Conservation (phyloP, 2,797 vertebrate genomes). For the Trachurus trachurus region DNA sequence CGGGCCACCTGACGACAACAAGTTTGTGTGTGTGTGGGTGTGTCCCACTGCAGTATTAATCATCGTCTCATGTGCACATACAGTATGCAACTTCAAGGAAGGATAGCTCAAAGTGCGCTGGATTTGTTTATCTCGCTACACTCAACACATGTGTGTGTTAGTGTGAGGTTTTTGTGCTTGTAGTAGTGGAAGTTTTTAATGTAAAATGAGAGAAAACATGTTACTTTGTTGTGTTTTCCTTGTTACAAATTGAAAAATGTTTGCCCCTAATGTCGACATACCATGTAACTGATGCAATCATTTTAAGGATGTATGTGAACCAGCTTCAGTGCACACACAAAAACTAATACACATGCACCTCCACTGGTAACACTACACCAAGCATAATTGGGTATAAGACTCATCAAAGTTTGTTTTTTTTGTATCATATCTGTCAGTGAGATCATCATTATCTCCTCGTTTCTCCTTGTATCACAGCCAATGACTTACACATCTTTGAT, state of each 20-base stretch:
- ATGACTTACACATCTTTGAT: constrained; percentile 31
- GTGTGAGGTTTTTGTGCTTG: not conserved
- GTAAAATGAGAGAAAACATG: not conserved
- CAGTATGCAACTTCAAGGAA: constrained; percentile 25
- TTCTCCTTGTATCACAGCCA: constrained; percentile 15
- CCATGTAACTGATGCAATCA: not conserved
- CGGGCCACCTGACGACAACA: constrained; percentile 70
- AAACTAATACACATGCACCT: not conserved
- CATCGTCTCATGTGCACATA: constrained; percentile 18
- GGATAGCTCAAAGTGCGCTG: constrained; percentile 27
- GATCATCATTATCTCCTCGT: constrained; percentile 20
- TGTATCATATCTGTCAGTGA: constrained; percentile 5
- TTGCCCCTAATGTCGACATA: not conserved
- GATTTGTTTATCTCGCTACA: constrained; percentile 19
- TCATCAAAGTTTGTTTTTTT: not conserved
- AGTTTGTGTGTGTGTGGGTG: constrained; percentile 32
- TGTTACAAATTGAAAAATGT: not conserved
- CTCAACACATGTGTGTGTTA: not conserved
- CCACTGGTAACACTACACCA: not conserved
- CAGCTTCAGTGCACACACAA: not conserved
- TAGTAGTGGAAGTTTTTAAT: not conserved
- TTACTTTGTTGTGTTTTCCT: constrained; percentile 1
- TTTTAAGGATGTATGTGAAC: not conserved
- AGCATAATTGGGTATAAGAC: not conserved
- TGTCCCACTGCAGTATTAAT: constrained; percentile 51